These are phyloP conservation scores for Mimas tiliae DNA, from an alignment of 2,888 invertebrate genomes.

Conservation along the genomic window DNA sequence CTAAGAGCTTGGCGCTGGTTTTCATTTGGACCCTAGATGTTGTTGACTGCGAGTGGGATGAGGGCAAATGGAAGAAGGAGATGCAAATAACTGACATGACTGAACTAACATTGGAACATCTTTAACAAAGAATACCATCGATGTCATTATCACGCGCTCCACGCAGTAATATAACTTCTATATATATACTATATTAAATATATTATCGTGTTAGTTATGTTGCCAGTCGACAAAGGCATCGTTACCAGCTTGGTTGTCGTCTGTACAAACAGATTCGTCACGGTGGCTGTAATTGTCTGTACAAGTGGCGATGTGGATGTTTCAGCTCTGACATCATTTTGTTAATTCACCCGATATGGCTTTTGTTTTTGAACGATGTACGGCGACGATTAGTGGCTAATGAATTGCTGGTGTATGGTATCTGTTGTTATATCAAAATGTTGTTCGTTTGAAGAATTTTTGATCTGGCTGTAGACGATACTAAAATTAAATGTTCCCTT, in stretches of 20 bases:
- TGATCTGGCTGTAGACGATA: no score
- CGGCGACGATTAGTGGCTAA: not conserved
- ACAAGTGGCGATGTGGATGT: conserved; percentile 63
- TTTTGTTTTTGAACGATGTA: conserved; percentile 5
- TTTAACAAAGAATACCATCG: not conserved
- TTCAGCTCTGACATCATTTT: conserved; percentile 64
- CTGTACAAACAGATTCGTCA: conserved; percentile 22
- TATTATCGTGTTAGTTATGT: not conserved
- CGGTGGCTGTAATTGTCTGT: conserved; percentile 49
- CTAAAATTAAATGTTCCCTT: no score
- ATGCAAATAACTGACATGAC: no score
- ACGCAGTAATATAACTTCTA: not conserved
- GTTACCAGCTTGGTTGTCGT: conserved; percentile 13
- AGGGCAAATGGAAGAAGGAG: no score
- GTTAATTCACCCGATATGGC: conserved; percentile 29
- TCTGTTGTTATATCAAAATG: not conserved
- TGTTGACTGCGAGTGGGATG: no score
- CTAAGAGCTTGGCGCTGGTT: no score
- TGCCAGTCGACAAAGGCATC: conserved; percentile 20
- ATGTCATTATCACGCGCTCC: not conserved
- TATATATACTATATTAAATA: not conserved
- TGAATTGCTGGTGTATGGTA: not conserved
- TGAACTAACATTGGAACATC: no score
- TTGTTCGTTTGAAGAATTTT: no score
- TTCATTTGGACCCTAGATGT: no score